Evolutionary conservation across 2,888 invertebrate genomes (phyloP).

Genomic region (Uloborus plumipes): DNA sequence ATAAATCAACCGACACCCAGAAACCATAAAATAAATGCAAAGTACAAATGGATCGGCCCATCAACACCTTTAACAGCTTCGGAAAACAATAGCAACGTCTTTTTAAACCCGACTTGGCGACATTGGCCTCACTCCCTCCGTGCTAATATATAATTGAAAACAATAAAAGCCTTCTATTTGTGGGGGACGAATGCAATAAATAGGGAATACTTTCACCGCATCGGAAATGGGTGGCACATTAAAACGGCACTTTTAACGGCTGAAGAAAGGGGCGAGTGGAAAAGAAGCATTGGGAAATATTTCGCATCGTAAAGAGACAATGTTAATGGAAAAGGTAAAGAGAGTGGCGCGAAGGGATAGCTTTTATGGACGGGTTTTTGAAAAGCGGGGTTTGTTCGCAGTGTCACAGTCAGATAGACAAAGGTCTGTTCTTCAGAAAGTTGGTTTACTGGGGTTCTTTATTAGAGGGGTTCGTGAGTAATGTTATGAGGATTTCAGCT

Average conservation of each 20-base stretch:
- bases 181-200: conserved; percentile 54
- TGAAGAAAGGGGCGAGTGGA: conserved; percentile 37
- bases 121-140: conserved; percentile 41
- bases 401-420: too few relatives aligned
- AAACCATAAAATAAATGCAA: background rate
- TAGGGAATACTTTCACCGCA: conserved; percentile 49
- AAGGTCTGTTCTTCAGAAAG: too few relatives aligned
- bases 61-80: conserved; percentile 1
- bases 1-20: too few relatives aligned
- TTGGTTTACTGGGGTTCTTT: too few relatives aligned
- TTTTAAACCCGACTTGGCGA: conserved; percentile 42
- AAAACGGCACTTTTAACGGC: conserved; percentile 59
- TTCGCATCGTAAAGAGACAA: conserved; percentile 58
- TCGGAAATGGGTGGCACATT: conserved; percentile 60
- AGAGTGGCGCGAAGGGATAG: conserved; percentile 46
- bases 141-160: conserved; percentile 63
- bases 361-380: conserved; percentile 58
- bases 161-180: conserved; percentile 59
- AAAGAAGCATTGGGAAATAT: conserved; percentile 62
- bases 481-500: too few relatives aligned
- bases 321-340: conserved; percentile 61
- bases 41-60: conserved; percentile 6
- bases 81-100: conserved; percentile 52
- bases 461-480: too few relatives aligned
- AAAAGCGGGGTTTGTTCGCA: too few relatives aligned